These are phyloP conservation scores for Mionectes macconnelli DNA, from an alignment of 2,113 vertebrate genomes.

Conservation along the genomic window DNA sequence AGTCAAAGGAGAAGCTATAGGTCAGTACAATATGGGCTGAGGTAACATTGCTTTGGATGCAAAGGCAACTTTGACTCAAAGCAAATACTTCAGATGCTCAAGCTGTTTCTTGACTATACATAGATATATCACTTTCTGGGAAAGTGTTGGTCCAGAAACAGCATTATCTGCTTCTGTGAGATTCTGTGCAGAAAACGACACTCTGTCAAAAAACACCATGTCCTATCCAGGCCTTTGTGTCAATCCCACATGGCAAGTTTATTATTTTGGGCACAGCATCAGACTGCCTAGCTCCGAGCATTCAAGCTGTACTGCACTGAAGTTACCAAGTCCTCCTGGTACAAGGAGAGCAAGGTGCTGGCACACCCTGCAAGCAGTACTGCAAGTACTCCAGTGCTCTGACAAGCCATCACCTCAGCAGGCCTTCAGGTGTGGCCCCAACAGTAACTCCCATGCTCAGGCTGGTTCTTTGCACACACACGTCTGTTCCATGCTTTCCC, in stretches of 20 bases:
- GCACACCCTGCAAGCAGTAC: background rate
- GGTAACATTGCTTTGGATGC: background rate
- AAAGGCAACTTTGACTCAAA: background rate
- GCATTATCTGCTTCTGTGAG: too few relatives aligned
- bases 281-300: background rate
- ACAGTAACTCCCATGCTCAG: background rate
- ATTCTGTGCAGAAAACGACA: too few relatives aligned
- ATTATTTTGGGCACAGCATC: too few relatives aligned
- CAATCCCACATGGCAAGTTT: too few relatives aligned
- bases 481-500: background rate
- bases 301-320: accelerated
- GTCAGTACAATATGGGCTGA: background rate
- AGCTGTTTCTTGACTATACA: background rate
- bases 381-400: background rate
- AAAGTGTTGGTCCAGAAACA: accelerated
- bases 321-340: background rate
- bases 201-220: too few relatives aligned
- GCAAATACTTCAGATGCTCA: background rate
- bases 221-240: too few relatives aligned
- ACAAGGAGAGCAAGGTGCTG: background rate
- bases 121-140: accelerated
- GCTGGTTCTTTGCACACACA: background rate
- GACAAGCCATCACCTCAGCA: background rate
- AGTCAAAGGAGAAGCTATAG: background rate
- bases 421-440: background rate